Evolutionary conservation across 2,113 vertebrate species (phyloP), one percentile per base, ranked within the genome.

Genomic region (Tupaia chinensis): DNA sequence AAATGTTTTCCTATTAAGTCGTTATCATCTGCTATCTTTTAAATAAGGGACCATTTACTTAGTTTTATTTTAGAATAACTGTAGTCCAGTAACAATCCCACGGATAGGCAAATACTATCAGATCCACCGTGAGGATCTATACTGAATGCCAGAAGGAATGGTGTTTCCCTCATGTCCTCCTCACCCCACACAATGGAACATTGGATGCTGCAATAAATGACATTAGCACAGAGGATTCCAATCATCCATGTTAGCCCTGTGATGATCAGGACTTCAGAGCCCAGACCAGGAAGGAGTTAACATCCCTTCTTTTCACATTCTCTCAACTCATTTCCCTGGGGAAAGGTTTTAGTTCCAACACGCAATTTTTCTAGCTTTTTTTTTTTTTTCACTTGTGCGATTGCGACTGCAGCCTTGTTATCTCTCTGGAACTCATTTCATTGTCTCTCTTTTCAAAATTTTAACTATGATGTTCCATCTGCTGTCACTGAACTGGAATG

Each of bases 401-500:
- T 60, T 53, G 53, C 74, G 25, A 65, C 65, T 53, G 53, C 78
- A 69, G 54, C 22, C 83, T 94, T 81, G 17, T 87, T 74, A 78
- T 87, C 74, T 93, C 91, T 77, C 61, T 3, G 9, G 61, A 95
- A 91, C n/a, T 88, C 23, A 25, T 88, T 92, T 54, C 73, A 72
- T 77, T 94, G 88, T 77, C 74, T 96, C 65, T 78, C 86, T 95
- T 88, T 92, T 72, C 19, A 85, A 94, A 97, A 78, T 27, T 73
- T 94, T 89, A 96, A 81, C 78, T 80, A 22, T 44, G 70, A 78
- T 84, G 53, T 96, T 89, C 89, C 87, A 96, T 97, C 96, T 97
- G 96, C 76, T 97, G 77, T 91, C 89, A 78, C 25, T 94, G 58
- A 96, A 97, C 85, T 95, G 80, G 63, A 96, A 93, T 94, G 83